Conservation (phyloP, 2,888 invertebrate genomes). For the Aspidiotus destructor region DNA sequence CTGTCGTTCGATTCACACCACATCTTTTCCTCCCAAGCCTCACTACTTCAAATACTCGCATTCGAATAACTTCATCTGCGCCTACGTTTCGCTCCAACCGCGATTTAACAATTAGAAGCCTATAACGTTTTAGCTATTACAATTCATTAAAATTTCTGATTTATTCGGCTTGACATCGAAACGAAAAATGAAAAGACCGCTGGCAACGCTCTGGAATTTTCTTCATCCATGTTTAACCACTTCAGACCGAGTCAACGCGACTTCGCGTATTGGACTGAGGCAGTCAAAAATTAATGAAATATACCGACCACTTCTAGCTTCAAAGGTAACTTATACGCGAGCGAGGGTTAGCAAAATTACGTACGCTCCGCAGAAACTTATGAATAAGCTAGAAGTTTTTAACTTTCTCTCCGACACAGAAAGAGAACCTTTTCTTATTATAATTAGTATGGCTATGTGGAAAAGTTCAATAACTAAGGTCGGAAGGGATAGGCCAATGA, state of each 20-base stretch:
- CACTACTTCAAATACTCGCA: too few relatives aligned
- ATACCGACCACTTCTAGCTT: slow-evolving; percentile 26
- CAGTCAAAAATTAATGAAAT: slow-evolving; percentile 32
- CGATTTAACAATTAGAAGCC: too few relatives aligned
- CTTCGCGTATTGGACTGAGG: background rate
- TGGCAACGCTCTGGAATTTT: slow-evolving; percentile 21
- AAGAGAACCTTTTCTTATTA: slow-evolving; percentile 29
- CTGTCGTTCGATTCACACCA: too few relatives aligned
- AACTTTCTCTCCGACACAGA: slow-evolving; percentile 26
- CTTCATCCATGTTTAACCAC: slow-evolving; percentile 22
- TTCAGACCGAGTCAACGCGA: slow-evolving; percentile 17
- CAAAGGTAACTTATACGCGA: slow-evolving; percentile 30
- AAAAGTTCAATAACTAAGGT: slow-evolving; percentile 24
- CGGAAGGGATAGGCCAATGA: slow-evolving; percentile 11
- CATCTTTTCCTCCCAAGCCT: too few relatives aligned
- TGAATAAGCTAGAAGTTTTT: slow-evolving; percentile 32
- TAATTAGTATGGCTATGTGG: slow-evolving; percentile 30
- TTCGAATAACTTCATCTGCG: too few relatives aligned
- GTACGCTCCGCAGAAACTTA: slow-evolving; percentile 28
- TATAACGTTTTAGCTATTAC: too few relatives aligned
- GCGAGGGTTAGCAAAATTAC: slow-evolving; percentile 21
- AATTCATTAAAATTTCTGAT: too few relatives aligned
- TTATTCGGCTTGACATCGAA: too few relatives aligned
- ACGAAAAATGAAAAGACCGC: background rate
- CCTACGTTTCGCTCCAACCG: too few relatives aligned